Base-by-base conservation (phyloP, 2,888 invertebrate species). In the Cephus rjabovi region DNA sequence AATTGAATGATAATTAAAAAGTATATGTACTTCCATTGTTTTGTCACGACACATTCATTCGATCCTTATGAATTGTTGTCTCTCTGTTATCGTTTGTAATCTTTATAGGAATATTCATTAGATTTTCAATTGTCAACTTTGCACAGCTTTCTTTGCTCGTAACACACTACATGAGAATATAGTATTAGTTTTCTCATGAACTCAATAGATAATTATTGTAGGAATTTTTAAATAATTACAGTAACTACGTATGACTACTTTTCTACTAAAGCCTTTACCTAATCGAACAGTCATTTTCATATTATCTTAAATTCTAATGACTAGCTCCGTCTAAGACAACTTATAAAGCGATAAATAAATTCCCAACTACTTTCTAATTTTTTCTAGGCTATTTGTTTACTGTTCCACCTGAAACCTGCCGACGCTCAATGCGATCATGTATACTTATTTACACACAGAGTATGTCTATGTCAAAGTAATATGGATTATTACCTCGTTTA, bases 231-330 rank as follows among this genome's bases (percentile, higher is more conserved):
- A 23, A 23, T 56, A 56, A 23, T 23, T 56, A 56, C 56, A 56
- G 23, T 56, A 9, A 56, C 56, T 56, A 23, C 6, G 15, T 71
- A 31, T n/a, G 37, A 12, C 73, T 78, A 78, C 76, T 75, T 78
- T 40, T 34, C 76, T 76, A 78, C 78, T 78, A 78, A 78, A 78
- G 78, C 76, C 76, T 34, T 76, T 71, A 78, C 76, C 68, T 56
- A 76, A 56, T 56, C 6, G 56, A 56, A 56, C 56, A 56, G 23
- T 56, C 56, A 56, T 56, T 9, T 56, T 56, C 56, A 23, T 1
- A 56, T 23, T 56, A 56, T 9, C 56, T 23, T 56, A 56, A 56
- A 9, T 56, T 56, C 56, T 56, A 56, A 56, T 23, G 56, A 56
- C 56, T 23, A 6, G 56, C 9, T 56, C 56, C 56, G 56, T 56